Evolutionary conservation across 2,113 vertebrate species (phyloP).

Genomic region (Meles meles): DNA sequence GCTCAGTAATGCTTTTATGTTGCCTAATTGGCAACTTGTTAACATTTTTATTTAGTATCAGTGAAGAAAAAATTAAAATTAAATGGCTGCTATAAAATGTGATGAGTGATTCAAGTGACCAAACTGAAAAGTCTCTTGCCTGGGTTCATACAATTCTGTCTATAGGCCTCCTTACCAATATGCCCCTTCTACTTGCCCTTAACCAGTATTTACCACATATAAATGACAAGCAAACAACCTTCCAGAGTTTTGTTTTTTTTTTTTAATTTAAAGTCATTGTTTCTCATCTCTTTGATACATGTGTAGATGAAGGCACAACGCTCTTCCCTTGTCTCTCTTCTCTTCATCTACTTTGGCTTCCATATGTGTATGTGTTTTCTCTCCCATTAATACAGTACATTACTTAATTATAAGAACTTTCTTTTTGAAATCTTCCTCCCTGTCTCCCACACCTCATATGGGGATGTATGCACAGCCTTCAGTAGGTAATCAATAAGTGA

Average conservation of each 20-base stretch:
- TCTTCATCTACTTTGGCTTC: not conserved
- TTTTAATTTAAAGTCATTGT: not conserved
- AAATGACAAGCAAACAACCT: not conserved
- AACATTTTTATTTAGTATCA: constrained; percentile 62
- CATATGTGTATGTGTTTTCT: not conserved
- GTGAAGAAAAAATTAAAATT: constrained; percentile 56
- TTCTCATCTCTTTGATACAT: not conserved
- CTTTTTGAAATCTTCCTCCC: not conserved
- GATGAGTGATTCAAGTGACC: constrained; percentile 43
- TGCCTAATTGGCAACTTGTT: constrained; percentile 58
- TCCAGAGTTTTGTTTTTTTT: not conserved
- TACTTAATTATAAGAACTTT: not conserved
- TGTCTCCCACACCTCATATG: not conserved
- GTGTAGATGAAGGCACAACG: not conserved
- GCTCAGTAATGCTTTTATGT: constrained; percentile 56
- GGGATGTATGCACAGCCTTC: not conserved
- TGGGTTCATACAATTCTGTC: not conserved
- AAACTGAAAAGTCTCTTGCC: not conserved
- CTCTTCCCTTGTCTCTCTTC: not conserved
- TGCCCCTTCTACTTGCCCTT: not conserved
- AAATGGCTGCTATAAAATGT: constrained; percentile 64
- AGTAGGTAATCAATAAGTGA: not conserved
- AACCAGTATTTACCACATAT: not conserved
- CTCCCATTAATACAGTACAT: not conserved
- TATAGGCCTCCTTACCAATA: not conserved